Evolutionary conservation across 1,140 invertebrate species (phyloP).

Genomic region (Philotrypesis tridentata): DNA sequence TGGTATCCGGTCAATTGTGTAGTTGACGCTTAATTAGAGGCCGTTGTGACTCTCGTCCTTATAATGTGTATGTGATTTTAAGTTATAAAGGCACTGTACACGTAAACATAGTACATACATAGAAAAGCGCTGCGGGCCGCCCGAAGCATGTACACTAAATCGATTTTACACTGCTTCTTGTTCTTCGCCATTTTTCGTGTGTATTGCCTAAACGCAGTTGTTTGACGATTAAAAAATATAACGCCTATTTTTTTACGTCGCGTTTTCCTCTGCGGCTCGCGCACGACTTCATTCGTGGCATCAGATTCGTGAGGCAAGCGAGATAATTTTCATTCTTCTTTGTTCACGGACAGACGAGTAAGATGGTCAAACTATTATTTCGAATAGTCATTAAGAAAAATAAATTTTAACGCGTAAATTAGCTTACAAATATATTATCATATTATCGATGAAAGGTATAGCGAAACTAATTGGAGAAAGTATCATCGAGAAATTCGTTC

Average conservation of each 20-base stretch:
- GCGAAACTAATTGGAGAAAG: neutral
- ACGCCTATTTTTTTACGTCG: conserved; percentile 4
- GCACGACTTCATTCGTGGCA: neutral
- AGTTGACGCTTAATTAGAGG: neutral
- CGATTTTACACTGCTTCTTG: conserved; percentile 8
- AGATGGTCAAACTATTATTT: neutral
- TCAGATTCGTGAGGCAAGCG: conserved; percentile 1
- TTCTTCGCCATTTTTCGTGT: neutral
- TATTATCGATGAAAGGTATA: too few species aligned
- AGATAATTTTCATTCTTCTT: neutral
- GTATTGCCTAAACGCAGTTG: neutral
- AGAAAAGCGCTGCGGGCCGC: conserved; percentile 60
- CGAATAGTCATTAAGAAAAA: too few species aligned
- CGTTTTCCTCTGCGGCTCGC: neutral
- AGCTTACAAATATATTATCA: too few species aligned
- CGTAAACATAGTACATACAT: conserved; percentile 58
- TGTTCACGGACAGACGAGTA: neutral
- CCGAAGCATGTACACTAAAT: conserved; percentile 36
- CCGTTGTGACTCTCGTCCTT: conserved; percentile 27
- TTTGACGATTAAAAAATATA: conserved; percentile 7
- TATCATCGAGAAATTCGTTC: too few species aligned
- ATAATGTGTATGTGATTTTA: conserved; percentile 52
- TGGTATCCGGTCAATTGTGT: neutral
- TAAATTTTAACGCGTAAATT: too few species aligned
- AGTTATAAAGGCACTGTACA: conserved; percentile 72